Base-by-base conservation (phyloP, 1,140 invertebrate species). In the Thalassaphorura encarpata region DNA sequence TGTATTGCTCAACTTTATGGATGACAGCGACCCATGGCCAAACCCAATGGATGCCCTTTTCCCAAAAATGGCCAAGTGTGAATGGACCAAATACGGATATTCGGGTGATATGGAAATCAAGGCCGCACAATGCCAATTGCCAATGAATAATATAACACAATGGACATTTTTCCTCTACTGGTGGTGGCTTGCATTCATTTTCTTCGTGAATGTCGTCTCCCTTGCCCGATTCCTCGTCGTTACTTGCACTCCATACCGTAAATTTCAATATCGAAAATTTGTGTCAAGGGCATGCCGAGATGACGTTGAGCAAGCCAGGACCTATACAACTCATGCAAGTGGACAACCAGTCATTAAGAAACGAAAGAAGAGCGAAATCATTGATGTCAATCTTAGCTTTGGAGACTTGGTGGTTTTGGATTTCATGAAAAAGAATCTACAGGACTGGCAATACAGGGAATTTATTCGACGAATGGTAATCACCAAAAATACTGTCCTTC, bases 31-130 rank as follows among this genome's bases (percentile, higher is more conserved):
- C 2, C 40, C 40, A 13, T 54, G 52, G 52, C 52, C 52, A 4
- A 54, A 54, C 31, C 52, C 52, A 45, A 54, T 54, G 52, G 52
- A 54, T 21, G 52, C 42, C 26, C 27, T 54, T 16, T 54, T 54
- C 29, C 48, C 48, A 16, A 51, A 51, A 51, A 36, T 51, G 18
- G 48, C 27, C 4, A 33, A 33, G 36, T 51, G 48, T 36, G 33
- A 31, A 18, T 51, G 48, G 48, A n/a, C 4, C 5, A 18, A 18
- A 13, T 31, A 45, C 40, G 52, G 41, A 45, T 43, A 24, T 11
- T 26, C 29, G 6, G 41, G 41, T 15, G 52, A 54, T n/a, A 43
- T 31, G 18, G 52, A 54, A 41, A 3, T 45, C 6, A 54, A 31
- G 41, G 23, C 52, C 13, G 52, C 52, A 2, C 33, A 41, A 28